phyloP scores from a whole-genome alignment of 2,888 invertebrate genomes.

The Netelia virgata region DNA sequence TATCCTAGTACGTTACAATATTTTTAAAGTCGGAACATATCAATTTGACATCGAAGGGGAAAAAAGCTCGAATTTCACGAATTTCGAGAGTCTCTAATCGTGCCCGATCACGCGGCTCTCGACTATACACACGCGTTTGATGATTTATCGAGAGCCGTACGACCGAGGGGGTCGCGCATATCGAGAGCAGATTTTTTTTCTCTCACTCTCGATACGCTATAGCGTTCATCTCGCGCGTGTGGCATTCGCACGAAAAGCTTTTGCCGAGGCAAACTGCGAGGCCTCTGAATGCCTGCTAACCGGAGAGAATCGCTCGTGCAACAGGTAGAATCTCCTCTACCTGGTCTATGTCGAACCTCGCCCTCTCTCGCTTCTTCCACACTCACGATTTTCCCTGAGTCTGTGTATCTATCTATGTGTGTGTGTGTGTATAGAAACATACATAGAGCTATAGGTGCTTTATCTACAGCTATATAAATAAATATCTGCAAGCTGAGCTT shows the following conservation, averaged over 20 bases:
- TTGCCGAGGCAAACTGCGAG: neutral
- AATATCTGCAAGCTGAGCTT: slow-evolving; percentile 25
- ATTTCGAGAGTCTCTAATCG: slow-evolving; percentile 54
- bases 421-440: slow-evolving; percentile 5
- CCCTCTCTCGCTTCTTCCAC: slow-evolving; percentile 40
- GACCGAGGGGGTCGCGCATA: slow-evolving; percentile 28
- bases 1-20: neutral
- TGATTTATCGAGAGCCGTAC: slow-evolving; percentile 58
- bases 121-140: slow-evolving; percentile 1
- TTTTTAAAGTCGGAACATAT: slow-evolving; percentile 39
- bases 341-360: slow-evolving; percentile 66
- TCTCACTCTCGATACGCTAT: slow-evolving; percentile 57
- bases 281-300: slow-evolving; percentile 34
- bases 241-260: slow-evolving; percentile 29
- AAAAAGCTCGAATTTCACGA: slow-evolving; percentile 39
- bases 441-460: neutral
- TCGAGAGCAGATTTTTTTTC: slow-evolving; percentile 48
- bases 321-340: slow-evolving; percentile 79
- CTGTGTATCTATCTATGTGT: slow-evolving; percentile 1
- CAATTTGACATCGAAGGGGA: slow-evolving; percentile 50
- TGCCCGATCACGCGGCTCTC: slow-evolving; percentile 30
- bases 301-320: slow-evolving; percentile 73
- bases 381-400: slow-evolving; percentile 19
- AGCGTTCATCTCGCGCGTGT: slow-evolving; percentile 25
- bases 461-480: neutral